Conservation (phyloP, 1,140 invertebrate species). For the Brachionus koreanus region DNA sequence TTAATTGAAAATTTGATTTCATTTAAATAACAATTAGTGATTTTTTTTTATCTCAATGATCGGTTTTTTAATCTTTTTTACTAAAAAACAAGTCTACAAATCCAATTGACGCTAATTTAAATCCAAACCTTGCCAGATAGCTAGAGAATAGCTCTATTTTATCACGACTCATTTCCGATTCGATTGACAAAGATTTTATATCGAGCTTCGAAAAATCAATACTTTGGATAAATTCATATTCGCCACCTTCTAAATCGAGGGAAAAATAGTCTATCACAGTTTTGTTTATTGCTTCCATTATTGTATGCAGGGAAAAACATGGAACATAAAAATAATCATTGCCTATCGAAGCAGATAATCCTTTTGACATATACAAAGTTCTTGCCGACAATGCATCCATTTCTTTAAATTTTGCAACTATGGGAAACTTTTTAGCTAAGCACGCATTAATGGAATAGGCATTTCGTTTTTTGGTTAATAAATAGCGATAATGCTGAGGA, state of each 20-base stretch:
- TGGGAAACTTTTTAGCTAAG: not conserved
- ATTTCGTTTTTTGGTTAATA: slow-evolving; percentile 52
- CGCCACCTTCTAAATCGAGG: slow-evolving; percentile 49
- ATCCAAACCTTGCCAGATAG: not conserved
- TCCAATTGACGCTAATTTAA: not conserved
- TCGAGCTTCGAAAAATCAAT: not conserved
- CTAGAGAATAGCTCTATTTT: not conserved
- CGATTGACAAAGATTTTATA: not conserved
- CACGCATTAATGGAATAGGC: slow-evolving; percentile 38
- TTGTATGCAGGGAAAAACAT: not conserved
- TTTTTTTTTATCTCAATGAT: no score
- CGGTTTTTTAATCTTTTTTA: not conserved
- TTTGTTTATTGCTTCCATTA: slow-evolving; percentile 14
- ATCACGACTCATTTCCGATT: not conserved
- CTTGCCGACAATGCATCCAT: not conserved
- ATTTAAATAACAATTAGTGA: no score
- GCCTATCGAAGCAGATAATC: not conserved
- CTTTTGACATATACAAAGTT: not conserved
- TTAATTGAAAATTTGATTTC: no score
- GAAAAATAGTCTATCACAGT: slow-evolving; percentile 49
- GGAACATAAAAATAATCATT: not conserved
- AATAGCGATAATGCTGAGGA: slow-evolving; percentile 60
- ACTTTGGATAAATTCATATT: slow-evolving; percentile 42
- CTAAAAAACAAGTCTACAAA: not conserved
- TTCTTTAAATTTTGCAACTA: not conserved